These are phyloP conservation scores for Stenodema calcarata DNA, from an alignment of 2,888 invertebrate species.

Conservation along the genomic window DNA sequence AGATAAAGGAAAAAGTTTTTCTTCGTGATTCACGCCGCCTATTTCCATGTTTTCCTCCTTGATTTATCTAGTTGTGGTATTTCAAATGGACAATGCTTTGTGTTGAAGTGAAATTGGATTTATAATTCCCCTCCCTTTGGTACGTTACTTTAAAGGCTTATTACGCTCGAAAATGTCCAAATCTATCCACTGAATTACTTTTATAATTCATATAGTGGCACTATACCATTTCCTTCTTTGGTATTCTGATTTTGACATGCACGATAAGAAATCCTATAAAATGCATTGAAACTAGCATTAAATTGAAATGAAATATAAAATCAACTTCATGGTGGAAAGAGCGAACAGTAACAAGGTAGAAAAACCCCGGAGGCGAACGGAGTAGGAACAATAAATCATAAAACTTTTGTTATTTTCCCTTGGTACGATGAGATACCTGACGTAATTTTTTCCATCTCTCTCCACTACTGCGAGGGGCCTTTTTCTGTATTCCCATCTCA, in stretches of 20 bases:
- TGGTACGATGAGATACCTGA: slow-evolving; percentile 32
- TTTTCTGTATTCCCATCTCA: slow-evolving; percentile 7
- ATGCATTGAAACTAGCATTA: too few species aligned
- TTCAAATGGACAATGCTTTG: background rate
- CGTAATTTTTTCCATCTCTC: slow-evolving; percentile 27
- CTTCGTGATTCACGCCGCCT: slow-evolving; percentile 2
- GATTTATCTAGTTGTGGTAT: background rate
- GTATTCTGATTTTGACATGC: too few species aligned
- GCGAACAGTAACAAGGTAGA: background rate
- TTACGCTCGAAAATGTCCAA: too few species aligned
- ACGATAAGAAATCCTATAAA: too few species aligned
- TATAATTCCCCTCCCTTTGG: too few species aligned
- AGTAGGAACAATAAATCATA: slow-evolving; percentile 26
- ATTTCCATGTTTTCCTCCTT: background rate
- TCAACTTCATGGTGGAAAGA: background rate
- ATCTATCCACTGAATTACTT: too few species aligned
- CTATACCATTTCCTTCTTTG: too few species aligned
- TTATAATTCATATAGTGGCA: too few species aligned
- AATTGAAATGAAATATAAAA: background rate
- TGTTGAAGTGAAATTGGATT: background rate
- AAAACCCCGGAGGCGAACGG: background rate
- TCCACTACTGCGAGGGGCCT: background rate
- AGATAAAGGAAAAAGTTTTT: background rate
- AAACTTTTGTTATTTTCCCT: slow-evolving; percentile 31
- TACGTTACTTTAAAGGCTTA: too few species aligned